These are phyloP conservation scores for Cerastoderma edule DNA, from an alignment of 2,888 invertebrate species.

Conservation along the genomic window DNA sequence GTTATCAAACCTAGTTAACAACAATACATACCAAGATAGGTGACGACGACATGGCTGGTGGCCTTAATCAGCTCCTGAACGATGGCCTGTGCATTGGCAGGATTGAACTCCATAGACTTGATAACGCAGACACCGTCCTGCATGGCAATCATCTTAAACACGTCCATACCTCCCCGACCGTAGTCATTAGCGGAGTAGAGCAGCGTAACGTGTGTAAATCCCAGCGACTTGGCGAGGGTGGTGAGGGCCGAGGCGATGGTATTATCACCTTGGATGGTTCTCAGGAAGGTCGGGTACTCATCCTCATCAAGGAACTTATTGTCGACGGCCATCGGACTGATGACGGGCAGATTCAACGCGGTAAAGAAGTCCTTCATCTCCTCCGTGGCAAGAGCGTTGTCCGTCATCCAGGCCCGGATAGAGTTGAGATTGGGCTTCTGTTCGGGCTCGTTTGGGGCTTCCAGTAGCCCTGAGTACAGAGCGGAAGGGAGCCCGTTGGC, in stretches of 20 bases:
- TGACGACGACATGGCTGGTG: constrained; percentile 70
- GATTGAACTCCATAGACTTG: constrained; percentile 50
- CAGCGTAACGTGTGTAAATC: constrained; percentile 74
- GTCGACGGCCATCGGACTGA: constrained; percentile 75
- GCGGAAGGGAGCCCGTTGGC: constrained; percentile 71
- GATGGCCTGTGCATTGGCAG: constrained; percentile 43
- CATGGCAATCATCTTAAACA: constrained; percentile 62
- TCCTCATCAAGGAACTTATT: constrained; percentile 64
- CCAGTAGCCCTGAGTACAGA: constrained; percentile 70
- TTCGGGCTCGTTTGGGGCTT: constrained; percentile 21
- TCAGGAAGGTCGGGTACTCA: constrained; percentile 71
- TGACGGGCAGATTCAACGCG: constrained; percentile 85
- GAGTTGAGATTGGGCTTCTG: constrained; percentile 47
- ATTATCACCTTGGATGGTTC: constrained; percentile 77
- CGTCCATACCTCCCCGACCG: constrained; percentile 65
- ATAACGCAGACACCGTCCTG: constrained; percentile 76
- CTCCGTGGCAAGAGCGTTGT: constrained; percentile 67
- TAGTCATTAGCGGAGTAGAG: constrained; percentile 71
- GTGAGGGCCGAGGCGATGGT: constrained; percentile 76
- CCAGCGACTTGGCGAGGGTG: constrained; percentile 69
- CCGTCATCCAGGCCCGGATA: constrained; percentile 75
- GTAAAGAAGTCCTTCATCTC: constrained; percentile 74
- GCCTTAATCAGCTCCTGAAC: constrained; percentile 51
- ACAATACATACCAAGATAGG: constrained; percentile 71
- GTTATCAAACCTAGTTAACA: too few relatives aligned